Conservation (phyloP, 1,140 invertebrate species). For the Medauroidea extradentata region DNA sequence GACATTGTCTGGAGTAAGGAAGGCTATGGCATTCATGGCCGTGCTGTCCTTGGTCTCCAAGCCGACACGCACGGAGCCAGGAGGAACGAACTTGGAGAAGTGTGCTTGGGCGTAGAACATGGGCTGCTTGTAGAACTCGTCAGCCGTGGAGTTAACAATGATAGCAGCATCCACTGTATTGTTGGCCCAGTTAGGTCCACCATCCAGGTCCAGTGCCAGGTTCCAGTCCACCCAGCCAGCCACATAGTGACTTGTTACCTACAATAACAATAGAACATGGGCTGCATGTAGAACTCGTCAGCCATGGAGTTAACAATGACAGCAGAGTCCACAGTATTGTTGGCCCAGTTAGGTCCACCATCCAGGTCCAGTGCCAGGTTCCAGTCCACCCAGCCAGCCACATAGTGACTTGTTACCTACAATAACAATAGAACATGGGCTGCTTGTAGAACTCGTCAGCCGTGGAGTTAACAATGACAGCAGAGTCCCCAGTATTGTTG, state of each 20-base stretch:
- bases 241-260: not conserved
- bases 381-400: too few species aligned
- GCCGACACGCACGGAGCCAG: conserved; percentile 44
- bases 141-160: conserved; percentile 47
- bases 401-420: too few species aligned
- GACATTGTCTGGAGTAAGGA: conserved; percentile 39
- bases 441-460: too few species aligned
- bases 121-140: conserved; percentile 84
- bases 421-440: too few species aligned
- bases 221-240: conserved; percentile 86
- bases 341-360: too few species aligned
- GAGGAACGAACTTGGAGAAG: conserved; percentile 75
- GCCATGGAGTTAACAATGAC: too few species aligned
- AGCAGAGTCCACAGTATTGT: conserved; percentile 61
- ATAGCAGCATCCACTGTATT: conserved; percentile 57
- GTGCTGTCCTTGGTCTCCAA: conserved; percentile 4
- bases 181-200: conserved; percentile 58
- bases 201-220: conserved; percentile 50
- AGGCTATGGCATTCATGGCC: conserved; percentile 30
- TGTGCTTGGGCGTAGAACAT: conserved; percentile 85
- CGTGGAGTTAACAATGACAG: too few species aligned
- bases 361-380: too few species aligned
- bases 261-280: too few species aligned
- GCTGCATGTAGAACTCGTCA: too few species aligned
- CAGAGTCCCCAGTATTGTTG: too few species aligned